Conservation (phyloP, 1,140 invertebrate species). For the Drosophila kurseongensis region DNA sequence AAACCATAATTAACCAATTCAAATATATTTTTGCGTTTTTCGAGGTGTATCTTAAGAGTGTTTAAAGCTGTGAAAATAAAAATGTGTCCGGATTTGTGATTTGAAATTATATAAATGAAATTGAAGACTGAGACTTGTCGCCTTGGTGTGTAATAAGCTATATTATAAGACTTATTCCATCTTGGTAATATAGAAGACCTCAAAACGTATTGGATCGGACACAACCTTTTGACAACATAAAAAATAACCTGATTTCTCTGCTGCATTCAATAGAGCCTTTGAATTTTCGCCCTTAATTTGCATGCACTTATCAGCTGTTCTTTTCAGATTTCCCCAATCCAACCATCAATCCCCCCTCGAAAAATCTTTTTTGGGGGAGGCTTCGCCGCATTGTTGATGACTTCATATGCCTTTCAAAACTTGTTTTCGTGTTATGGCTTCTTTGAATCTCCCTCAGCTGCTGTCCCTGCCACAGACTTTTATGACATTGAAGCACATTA, state of each 20-base stretch:
- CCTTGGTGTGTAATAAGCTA: too few relatives aligned
- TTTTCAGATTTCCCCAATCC: neutral
- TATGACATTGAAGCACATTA: constrained; percentile 75
- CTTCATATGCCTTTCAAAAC: constrained; percentile 39
- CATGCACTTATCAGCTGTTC: constrained; percentile 12
- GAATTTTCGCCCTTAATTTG: constrained; percentile 1
- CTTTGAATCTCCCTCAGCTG: constrained; percentile 37
- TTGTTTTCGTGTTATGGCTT: constrained; percentile 32
- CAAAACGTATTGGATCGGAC: too few relatives aligned
- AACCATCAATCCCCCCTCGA: neutral
- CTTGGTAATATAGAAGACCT: neutral
- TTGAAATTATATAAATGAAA: too few relatives aligned
- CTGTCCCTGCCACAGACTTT: constrained; percentile 65
- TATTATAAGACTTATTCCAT: too few relatives aligned
- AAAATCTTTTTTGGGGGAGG: neutral
- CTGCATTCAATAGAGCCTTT: neutral
- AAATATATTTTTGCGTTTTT: too few relatives aligned
- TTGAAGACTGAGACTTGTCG: too few relatives aligned
- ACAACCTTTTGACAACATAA: too few relatives aligned
- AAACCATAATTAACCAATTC: too few relatives aligned
- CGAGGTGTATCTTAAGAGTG: too few relatives aligned
- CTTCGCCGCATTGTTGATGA: constrained; percentile 15
- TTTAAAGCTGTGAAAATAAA: too few relatives aligned
- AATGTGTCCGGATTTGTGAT: too few relatives aligned
- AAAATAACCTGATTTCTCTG: too few relatives aligned